These are phyloP conservation scores for Gryllus bimaculatus DNA, from an alignment of 1,140 invertebrate species.

Conservation along the genomic window DNA sequence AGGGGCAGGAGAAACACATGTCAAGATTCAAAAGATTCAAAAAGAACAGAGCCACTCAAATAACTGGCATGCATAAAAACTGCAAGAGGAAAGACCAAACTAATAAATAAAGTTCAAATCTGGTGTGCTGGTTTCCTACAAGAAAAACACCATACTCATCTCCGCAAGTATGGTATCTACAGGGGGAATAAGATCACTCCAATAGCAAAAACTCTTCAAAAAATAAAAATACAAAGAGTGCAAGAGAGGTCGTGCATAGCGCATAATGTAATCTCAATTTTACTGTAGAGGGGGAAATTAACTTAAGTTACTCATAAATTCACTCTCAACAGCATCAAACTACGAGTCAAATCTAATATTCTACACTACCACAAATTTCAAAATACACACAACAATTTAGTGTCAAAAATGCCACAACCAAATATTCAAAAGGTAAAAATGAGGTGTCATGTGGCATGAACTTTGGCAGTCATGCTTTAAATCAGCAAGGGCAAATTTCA, in stretches of 20 bases:
- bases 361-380: conserved; percentile 15
- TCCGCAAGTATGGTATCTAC: neutral
- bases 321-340: conserved; percentile 17
- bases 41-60: conserved; percentile 4
- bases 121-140: conserved; percentile 3
- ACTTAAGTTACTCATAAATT: conserved; percentile 6
- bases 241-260: conserved; percentile 2
- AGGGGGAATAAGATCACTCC: neutral
- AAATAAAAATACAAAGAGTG: neutral
- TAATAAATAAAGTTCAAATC: neutral
- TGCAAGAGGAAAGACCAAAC: neutral
- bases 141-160: neutral
- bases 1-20: neutral
- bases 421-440: neutral
- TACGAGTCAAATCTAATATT: conserved; percentile 11
- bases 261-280: neutral
- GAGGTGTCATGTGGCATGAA: neutral
- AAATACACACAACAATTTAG: conserved; percentile 13
- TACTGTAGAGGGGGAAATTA: neutral
- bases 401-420: conserved; percentile 11
- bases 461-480: neutral
- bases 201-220: neutral
- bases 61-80: neutral
- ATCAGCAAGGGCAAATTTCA: neutral
- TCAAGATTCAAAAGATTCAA: neutral